Percentiles rank a stretch among this genome's conserved stretches.
phyloP scores from a whole-genome alignment of 2,888 invertebrate species.

The Germaria angustata region DNA sequence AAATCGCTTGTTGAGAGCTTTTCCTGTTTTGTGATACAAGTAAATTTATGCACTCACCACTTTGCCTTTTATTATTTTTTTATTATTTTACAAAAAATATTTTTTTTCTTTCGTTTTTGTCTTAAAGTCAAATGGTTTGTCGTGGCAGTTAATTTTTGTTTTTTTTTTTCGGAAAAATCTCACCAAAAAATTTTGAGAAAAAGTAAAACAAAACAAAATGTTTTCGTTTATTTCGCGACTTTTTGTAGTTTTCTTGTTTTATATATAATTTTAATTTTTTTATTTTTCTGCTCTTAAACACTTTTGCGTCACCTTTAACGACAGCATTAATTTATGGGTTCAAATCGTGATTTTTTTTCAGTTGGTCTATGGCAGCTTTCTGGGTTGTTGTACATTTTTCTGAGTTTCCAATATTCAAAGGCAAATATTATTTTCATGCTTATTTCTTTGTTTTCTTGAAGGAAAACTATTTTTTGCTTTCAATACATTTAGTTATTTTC shows the following conservation, averaged over 20 bases:
- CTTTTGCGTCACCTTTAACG: slow-evolving; percentile 70
- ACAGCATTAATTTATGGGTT: slow-evolving; percentile 71
- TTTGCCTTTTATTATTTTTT: slow-evolving; percentile 14
- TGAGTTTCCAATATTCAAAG: slow-evolving; percentile 29
- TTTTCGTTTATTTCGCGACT: background rate
- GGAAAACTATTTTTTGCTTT: slow-evolving; percentile 31
- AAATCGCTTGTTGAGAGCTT: slow-evolving; percentile 35
- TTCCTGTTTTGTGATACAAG: slow-evolving; percentile 15
- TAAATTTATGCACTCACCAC: slow-evolving; percentile 64
- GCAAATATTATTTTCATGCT: slow-evolving; percentile 40
- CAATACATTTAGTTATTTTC: slow-evolving; percentile 10
- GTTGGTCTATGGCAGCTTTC: background rate
- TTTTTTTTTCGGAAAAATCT: slow-evolving; percentile 21
- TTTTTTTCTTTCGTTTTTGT: background rate
- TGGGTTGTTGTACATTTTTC: slow-evolving; percentile 13
- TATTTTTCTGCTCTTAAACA: slow-evolving; percentile 52
- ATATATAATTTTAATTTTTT: no score
- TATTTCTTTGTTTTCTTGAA: slow-evolving; percentile 8
- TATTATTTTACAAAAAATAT: background rate
- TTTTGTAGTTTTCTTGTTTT: background rate
- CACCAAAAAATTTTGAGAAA: slow-evolving; percentile 4
- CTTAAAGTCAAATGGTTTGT: slow-evolving; percentile 59
- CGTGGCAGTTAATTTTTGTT: slow-evolving; percentile 47
- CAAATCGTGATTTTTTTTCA: slow-evolving; percentile 68
- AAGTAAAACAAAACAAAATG: slow-evolving; percentile 8